phyloP scores from a whole-genome alignment of 2,797 vertebrate species.

The Brotula barbata region DNA sequence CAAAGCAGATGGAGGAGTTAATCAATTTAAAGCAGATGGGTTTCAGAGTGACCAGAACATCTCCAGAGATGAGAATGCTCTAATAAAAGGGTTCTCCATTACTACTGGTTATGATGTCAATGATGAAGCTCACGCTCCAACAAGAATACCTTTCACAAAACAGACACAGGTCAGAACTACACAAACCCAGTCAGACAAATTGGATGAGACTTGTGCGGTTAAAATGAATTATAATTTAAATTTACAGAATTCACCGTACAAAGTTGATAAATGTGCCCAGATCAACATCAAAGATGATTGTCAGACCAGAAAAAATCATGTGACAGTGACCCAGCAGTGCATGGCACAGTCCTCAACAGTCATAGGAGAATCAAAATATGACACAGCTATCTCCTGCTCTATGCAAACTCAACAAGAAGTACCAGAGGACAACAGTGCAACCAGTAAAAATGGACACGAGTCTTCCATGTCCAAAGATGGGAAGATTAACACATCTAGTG shows the following conservation, averaged over 20 bases:
- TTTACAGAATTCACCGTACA: slow-evolving; percentile 2
- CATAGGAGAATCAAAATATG: slow-evolving; percentile 6
- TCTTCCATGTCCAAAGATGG: slow-evolving; percentile 27
- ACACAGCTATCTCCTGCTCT: slow-evolving; percentile 12
- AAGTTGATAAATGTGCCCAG: slow-evolving; percentile 8
- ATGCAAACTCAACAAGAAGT: slow-evolving; percentile 4
- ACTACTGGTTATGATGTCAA: slow-evolving; percentile 1
- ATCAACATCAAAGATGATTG: slow-evolving; percentile 9
- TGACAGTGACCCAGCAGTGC: slow-evolving; percentile 2
- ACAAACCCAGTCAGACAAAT: slow-evolving; percentile 14
- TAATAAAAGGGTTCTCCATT: neutral
- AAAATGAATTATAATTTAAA: slow-evolving; percentile 42
- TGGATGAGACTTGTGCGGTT: slow-evolving; percentile 35
- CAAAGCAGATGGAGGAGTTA: slow-evolving; percentile 6
- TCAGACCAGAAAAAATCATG: slow-evolving; percentile 13
- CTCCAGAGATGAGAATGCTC: neutral
- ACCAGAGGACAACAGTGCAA: slow-evolving; percentile 22
- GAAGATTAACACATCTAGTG: slow-evolving; percentile 10
- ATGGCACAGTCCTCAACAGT: slow-evolving; percentile 5
- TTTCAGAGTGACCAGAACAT: slow-evolving; percentile 12
- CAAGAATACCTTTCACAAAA: slow-evolving; percentile 2
- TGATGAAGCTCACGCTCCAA: neutral
- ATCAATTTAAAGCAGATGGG: neutral
- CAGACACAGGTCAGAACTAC: slow-evolving; percentile 16
- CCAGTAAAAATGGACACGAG: slow-evolving; percentile 6